A percentile compares a stretch with the other conserved stretches of the same genome.
These are phyloP conservation scores for Eutolmus rufibarbis DNA, from an alignment of 2,888 invertebrate genomes.

Conservation along the genomic window DNA sequence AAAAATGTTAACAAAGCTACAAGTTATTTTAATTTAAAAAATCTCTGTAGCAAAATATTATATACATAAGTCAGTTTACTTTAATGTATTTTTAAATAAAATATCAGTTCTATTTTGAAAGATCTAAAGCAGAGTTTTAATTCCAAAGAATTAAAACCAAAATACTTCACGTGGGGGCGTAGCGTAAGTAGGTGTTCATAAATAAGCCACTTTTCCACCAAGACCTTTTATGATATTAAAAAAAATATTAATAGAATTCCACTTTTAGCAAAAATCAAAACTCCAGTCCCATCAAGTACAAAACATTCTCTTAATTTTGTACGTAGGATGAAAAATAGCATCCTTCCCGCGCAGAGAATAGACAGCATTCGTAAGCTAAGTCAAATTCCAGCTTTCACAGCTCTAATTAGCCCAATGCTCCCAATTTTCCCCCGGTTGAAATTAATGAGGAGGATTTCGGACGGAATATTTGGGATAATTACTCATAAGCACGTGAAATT, in stretches of 20 bases:
- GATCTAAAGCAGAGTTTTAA: not conserved
- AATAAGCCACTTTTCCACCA: not conserved
- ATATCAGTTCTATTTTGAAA: not conserved
- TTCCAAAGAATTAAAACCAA: not conserved
- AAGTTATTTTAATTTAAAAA: no score
- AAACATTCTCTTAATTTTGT: not conserved
- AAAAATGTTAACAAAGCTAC: no score
- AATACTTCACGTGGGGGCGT: no score
- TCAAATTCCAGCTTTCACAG: not conserved
- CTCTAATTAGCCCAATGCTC: not conserved
- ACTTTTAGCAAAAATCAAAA: not conserved
- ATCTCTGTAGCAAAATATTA: no score
- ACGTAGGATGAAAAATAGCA: not conserved
- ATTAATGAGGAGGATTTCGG: not conserved
- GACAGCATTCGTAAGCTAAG: not conserved
- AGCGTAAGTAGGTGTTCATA: not conserved
- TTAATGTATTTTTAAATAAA: not conserved
- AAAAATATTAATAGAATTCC: not conserved
- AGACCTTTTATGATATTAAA: not conserved
- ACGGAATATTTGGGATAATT: not conserved
- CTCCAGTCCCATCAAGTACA: not conserved
- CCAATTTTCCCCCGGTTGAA: not conserved
- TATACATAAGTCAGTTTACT: no score
- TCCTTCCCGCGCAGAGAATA: not conserved
- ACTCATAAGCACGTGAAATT: not conserved